Conservation (phyloP, 92 coral and sea anemone genomes). For the Anthopleura xanthogrammica region DNA sequence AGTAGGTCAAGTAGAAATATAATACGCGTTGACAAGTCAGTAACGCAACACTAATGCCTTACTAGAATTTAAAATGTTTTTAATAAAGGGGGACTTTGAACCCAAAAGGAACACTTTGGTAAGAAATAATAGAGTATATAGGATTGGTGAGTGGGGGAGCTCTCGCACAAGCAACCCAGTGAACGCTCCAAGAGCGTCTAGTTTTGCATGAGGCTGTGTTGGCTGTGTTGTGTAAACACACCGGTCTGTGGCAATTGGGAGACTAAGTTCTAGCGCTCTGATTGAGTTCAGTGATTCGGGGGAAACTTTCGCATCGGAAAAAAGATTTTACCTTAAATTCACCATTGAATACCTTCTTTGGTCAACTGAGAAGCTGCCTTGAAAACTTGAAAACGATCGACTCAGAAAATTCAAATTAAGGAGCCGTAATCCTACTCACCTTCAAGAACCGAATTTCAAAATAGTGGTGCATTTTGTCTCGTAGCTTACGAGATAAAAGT, state of each 20-base stretch:
- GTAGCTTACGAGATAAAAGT: not conserved
- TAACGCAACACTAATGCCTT: no score
- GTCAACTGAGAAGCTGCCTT: not conserved
- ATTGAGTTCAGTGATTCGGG: not conserved
- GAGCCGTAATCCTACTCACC: not conserved
- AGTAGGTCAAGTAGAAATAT: no score
- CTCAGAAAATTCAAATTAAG: not conserved
- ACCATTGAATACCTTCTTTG: not conserved
- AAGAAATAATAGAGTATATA: no score
- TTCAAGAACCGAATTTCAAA: not conserved
- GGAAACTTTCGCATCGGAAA: not conserved
- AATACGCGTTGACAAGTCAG: no score
- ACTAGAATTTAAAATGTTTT: no score
- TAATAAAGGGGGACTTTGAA: no score
- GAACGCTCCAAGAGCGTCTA: no score
- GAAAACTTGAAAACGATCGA: conserved; percentile 6
- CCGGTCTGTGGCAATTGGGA: not conserved
- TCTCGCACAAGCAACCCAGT: no score
- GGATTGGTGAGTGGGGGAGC: no score
- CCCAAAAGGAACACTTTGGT: no score
- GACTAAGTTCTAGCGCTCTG: not conserved
- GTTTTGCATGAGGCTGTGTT: no score
- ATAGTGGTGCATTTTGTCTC: not conserved
- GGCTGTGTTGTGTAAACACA: no score
- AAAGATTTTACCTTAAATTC: not conserved